A percentile compares a stretch with the other conserved stretches of the same genome.
These are phyloP conservation scores for Heliconius melpomene DNA, from an alignment of 1,140 invertebrate species.

Conservation along the genomic window DNA sequence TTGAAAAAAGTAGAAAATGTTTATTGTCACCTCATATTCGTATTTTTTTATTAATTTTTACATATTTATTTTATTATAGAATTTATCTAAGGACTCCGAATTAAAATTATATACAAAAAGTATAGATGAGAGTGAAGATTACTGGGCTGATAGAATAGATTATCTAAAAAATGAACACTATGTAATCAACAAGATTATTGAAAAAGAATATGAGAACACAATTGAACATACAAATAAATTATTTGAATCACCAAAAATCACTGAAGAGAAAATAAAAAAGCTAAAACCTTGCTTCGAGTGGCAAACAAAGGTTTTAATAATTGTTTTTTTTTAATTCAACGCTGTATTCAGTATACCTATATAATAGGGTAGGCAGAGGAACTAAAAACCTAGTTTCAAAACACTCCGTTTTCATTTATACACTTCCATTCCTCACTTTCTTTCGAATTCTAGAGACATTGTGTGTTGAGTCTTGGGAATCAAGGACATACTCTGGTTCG, in stretches of 20 bases:
- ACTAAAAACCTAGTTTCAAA: too few species aligned
- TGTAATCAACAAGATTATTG: constrained; percentile 68
- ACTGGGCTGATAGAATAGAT: constrained; percentile 68
- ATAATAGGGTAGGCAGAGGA: too few species aligned
- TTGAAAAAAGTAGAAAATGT: background rate
- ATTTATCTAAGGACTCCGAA: constrained; percentile 38
- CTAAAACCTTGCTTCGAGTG: constrained; percentile 67
- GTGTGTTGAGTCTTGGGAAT: too few species aligned
- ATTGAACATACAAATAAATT: constrained; percentile 56
- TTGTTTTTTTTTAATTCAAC: background rate
- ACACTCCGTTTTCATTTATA: too few species aligned
- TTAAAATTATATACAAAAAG: constrained; percentile 48
- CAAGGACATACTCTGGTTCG: too few species aligned
- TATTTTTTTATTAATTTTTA: background rate
- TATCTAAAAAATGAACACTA: constrained; percentile 67
- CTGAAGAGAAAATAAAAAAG: constrained; percentile 60
- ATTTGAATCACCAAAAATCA: constrained; percentile 49
- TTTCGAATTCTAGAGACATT: too few species aligned
- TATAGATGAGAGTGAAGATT: constrained; percentile 57
- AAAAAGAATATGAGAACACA: constrained; percentile 65
- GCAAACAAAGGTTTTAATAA: constrained; percentile 53
- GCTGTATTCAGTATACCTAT: too few species aligned
- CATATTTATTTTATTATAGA: background rate
- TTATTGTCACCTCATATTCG: background rate
- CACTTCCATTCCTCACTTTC: too few species aligned